Percentiles rank a stretch among this genome's conserved stretches.
Conservation (phyloP, 2,797 vertebrate genomes). For the Karalla daura region DNA sequence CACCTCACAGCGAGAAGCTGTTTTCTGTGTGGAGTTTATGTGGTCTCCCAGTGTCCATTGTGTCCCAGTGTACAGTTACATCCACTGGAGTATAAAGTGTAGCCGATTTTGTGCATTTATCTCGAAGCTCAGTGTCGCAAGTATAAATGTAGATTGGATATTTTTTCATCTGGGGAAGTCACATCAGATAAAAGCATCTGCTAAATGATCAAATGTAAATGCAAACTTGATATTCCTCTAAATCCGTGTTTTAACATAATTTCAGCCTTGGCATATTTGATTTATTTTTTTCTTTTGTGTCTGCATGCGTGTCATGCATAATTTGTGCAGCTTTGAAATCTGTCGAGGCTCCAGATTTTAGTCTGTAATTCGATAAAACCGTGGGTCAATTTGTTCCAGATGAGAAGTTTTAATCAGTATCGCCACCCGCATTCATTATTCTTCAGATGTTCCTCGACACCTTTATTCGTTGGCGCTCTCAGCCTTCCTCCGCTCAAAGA, state of each 20-base stretch:
- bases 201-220: background rate
- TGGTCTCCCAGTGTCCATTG: no score
- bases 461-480: constrained; percentile 13
- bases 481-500: constrained; percentile 15
- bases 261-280: background rate
- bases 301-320: background rate
- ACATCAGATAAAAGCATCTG: no score
- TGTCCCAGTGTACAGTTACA: no score
- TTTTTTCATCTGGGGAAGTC: no score
- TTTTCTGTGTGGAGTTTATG: no score
- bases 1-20: no score
- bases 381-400: background rate
- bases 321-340: background rate
- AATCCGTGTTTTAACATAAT: background rate
- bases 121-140: no score
- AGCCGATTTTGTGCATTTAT: no score
- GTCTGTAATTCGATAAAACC: background rate
- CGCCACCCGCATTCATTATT: constrained; percentile 6
- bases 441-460: constrained; percentile 5
- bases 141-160: no score
- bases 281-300: no score
- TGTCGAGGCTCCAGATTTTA: background rate
- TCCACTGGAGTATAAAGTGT: no score
- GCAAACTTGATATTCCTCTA: background rate
- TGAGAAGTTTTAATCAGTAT: background rate